Evolutionary conservation across 2,888 invertebrate genomes (phyloP), one percentile per base, ranked within the genome.

Genomic region (Phalera bucephala): DNA sequence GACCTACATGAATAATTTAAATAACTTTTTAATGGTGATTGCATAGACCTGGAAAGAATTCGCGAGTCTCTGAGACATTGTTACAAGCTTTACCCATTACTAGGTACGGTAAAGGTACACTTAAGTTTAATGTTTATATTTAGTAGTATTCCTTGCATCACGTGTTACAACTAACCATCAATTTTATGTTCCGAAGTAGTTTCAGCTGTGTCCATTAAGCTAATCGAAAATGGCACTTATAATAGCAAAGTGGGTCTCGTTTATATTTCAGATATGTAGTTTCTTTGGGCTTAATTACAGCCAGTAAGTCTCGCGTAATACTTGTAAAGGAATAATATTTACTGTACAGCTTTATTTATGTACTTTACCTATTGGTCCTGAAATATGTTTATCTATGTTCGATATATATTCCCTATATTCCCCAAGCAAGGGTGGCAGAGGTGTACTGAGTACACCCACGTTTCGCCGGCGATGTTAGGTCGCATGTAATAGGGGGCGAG

Each of bases 51-150:
- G 53, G 60, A 72, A 72, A 76, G 72, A 68, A 73, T 71, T 65
- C 56, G 59, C 55, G 64, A 70, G 54, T 55, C 29, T 39, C 43
- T 17, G 59, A 54, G 64, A 73, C 71, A 72, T 66, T 68, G 77
- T 68, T 70, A 83, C 90, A 90, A 70, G 90, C 70, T 90, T 90
- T 83, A 62, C 72, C 89, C 90, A 90, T 91, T 90, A 90, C 86
- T 72, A 66, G 53, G 55, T 51, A 55, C 61, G 55, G 53, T 57
- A 72, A 74, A 76, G 62, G 52, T 48, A 60, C 54, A 73, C 61
- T 88, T 78, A 87, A 84, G 70, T 79, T 80, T 73, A 77, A 85
- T 84, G 82, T 86, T 85, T 85, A 85, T 80, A 76, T 80, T 70
- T 37, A 40, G 40, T 46, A 28, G 38, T 27, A 43, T 52, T 34